phyloP scores from a whole-genome alignment of 92 coral and sea anemone species.

The Umimayanthus kanabou region DNA sequence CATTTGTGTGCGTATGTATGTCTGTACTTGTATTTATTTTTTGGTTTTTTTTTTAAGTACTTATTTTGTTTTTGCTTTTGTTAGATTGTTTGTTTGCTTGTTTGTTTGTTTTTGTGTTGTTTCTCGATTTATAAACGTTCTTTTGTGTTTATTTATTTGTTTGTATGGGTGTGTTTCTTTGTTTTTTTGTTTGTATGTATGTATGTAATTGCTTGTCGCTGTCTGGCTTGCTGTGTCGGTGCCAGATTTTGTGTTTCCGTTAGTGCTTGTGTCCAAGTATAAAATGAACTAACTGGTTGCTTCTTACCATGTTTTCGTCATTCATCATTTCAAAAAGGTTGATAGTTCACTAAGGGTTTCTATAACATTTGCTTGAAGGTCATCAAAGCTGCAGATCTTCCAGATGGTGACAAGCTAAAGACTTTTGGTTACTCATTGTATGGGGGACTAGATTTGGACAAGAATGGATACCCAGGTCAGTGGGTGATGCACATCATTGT shows the following conservation, averaged over 20 bases:
- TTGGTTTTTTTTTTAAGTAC: background rate
- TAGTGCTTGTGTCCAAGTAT: background rate
- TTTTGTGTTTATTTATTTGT: no score
- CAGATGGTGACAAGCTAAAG: slow-evolving; percentile 5
- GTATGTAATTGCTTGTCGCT: background rate
- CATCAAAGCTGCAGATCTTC: slow-evolving; percentile 31
- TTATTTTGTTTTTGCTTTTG: no score
- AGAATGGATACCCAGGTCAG: slow-evolving; percentile 38
- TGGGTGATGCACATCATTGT: background rate
- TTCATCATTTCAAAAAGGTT: background rate
- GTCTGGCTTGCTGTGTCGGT: background rate
- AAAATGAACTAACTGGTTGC: background rate
- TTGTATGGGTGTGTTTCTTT: background rate
- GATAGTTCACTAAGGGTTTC: no score
- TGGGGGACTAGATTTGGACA: slow-evolving; percentile 37
- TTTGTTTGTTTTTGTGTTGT: no score
- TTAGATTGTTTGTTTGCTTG: no score
- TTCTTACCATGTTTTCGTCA: background rate
- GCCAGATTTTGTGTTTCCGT: background rate
- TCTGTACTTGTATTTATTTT: background rate
- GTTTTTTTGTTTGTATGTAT: no score
- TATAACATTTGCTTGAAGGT: background rate
- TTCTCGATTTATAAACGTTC: no score
- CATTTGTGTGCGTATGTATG: background rate
- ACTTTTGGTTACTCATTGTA: slow-evolving; percentile 38